Conservation (phyloP, 2,888 invertebrate species). For the Tenthredo distinguenda region DNA sequence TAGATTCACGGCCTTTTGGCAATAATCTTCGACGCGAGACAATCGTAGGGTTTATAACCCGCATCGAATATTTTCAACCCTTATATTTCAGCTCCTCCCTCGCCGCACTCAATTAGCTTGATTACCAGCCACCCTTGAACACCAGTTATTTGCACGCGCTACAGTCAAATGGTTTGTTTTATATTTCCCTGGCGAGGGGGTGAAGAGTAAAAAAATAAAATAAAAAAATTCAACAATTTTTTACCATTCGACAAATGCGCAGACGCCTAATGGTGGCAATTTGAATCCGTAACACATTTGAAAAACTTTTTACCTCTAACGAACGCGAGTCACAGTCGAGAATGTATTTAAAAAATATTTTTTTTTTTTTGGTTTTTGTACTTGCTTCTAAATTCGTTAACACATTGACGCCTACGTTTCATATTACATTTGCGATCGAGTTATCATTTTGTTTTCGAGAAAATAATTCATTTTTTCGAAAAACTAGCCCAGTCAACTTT, state of each 20-base stretch:
- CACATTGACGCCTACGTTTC: neutral
- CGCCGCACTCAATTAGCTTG: slow-evolving; percentile 56
- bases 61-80: slow-evolving; percentile 40
- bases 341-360: neutral
- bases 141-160: slow-evolving; percentile 57
- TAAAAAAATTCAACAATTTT: slow-evolving; percentile 28
- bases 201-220: neutral
- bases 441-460: neutral
- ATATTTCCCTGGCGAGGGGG: slow-evolving; percentile 12
- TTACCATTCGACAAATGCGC: slow-evolving; percentile 32
- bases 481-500: neutral
- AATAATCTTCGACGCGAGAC: slow-evolving; percentile 34
- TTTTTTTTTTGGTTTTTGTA: neutral
- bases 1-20: neutral
- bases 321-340: neutral
- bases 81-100: slow-evolving; percentile 44
- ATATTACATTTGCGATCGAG: neutral
- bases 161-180: slow-evolving; percentile 41
- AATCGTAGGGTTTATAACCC: slow-evolving; percentile 50
- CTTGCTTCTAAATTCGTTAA: neutral
- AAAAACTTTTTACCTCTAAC: slow-evolving; percentile 18
- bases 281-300: slow-evolving; percentile 32
- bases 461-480: neutral
- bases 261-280: slow-evolving; percentile 25
- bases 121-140: slow-evolving; percentile 55